These are phyloP conservation scores for Etheostoma spectabile DNA, from an alignment of 2,113 vertebrate species.

Conservation along the genomic window DNA sequence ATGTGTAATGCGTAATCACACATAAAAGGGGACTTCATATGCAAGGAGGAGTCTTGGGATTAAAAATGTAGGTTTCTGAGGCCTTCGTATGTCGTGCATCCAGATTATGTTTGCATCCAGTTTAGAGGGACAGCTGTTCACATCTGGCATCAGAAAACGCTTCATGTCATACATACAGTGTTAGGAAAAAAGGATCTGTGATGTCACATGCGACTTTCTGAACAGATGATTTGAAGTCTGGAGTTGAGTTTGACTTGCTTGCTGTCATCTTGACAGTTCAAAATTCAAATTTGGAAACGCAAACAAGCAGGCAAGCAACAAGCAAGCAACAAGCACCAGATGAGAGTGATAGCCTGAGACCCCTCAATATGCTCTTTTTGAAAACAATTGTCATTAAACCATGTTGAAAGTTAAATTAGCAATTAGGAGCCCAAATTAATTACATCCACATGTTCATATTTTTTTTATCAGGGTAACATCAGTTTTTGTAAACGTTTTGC, in stretches of 20 bases:
- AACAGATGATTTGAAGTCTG: conserved; percentile 30
- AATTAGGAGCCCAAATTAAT: background rate
- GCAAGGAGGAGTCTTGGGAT: background rate
- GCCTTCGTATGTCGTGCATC: background rate
- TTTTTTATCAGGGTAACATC: background rate
- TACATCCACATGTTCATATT: conserved; percentile 1
- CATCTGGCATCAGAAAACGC: conserved; percentile 1
- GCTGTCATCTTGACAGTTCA: conserved; percentile 22
- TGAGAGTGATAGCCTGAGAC: background rate
- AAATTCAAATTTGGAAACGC: background rate
- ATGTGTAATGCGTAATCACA: background rate
- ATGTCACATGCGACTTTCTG: conserved; percentile 10
- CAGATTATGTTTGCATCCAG: conserved; percentile 30
- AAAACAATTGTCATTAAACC: background rate
- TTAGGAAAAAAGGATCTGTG: conserved; percentile 12
- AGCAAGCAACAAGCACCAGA: background rate
- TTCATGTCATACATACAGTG: background rate
- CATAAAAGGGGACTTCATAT: background rate
- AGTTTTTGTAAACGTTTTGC: background rate
- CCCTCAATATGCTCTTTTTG: background rate
- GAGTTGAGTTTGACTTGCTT: conserved; percentile 8
- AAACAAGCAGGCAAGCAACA: background rate
- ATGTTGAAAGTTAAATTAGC: background rate
- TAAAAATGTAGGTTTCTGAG: conserved; percentile 6
- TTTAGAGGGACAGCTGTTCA: conserved; percentile 29